These are phyloP conservation scores for Bombus superbus DNA, from an alignment of 1,140 invertebrate species.

Conservation along the genomic window DNA sequence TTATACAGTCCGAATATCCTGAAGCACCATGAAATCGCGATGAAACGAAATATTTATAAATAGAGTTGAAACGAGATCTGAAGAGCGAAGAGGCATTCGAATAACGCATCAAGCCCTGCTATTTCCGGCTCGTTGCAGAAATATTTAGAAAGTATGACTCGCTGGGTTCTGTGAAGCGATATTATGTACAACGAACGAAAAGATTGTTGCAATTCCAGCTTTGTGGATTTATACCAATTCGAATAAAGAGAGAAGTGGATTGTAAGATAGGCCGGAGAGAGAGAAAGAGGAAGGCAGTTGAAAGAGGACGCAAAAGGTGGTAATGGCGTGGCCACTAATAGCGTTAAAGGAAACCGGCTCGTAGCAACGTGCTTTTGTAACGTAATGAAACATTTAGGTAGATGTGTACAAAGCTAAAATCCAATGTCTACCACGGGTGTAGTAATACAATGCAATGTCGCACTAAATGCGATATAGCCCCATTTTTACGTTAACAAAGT, in stretches of 20 bases:
- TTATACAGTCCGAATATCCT: neutral
- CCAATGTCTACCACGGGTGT: neutral
- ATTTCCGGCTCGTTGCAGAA: neutral
- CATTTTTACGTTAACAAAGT: constrained; percentile 8
- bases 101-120: neutral
- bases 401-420: constrained; percentile 32
- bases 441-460: neutral
- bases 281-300: neutral
- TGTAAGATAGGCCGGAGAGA: neutral
- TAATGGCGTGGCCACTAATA: constrained; percentile 1
- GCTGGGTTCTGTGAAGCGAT: neutral
- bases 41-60: neutral
- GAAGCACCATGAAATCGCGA: neutral
- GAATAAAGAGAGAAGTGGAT: neutral
- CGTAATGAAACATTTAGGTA: constrained; percentile 47
- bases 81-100: neutral
- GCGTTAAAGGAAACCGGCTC: constrained; percentile 35
- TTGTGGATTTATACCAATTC: neutral
- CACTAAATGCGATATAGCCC: neutral
- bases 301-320: neutral
- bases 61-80: neutral
- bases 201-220: constrained; percentile 13
- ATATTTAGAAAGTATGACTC: constrained; percentile 16
- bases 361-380: constrained; percentile 40
- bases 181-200: neutral